phyloP scores from a whole-genome alignment of 2,888 invertebrate species.

The Heliconius ismenius region DNA sequence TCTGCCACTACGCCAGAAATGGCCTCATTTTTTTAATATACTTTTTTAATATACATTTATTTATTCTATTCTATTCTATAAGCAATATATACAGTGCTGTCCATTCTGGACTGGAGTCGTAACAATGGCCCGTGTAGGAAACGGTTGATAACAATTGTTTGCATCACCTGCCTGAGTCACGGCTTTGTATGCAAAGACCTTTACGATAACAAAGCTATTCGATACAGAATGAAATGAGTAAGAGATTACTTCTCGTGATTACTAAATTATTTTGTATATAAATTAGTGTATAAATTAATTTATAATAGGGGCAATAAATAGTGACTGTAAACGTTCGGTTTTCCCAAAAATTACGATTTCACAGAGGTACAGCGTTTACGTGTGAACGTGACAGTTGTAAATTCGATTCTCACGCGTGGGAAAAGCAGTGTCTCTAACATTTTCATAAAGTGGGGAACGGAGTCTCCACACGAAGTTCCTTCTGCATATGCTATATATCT shows the following conservation, averaged over 20 bases:
- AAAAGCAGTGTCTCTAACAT: too few species aligned
- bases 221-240: conserved; percentile 5
- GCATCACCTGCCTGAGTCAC: conserved; percentile 47
- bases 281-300: background rate
- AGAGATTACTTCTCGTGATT: background rate
- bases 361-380: background rate
- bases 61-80: background rate
- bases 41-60: too few species aligned
- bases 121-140: conserved; percentile 43
- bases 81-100: background rate
- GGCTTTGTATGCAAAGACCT: conserved; percentile 43
- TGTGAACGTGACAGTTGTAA: background rate
- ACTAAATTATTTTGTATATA: background rate
- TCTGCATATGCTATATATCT: too few species aligned
- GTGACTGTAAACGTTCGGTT: background rate
- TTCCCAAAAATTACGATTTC: background rate
- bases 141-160: conserved; percentile 39
- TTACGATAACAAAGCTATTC: conserved; percentile 38
- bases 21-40: too few species aligned
- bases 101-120: conserved; percentile 20
- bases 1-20: too few species aligned
- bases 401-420: background rate
- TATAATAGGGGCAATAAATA: background rate
- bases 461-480: too few species aligned
- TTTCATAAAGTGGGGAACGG: too few species aligned